Evolutionary conservation across 2,888 invertebrate genomes (phyloP), one percentile per base, ranked within the genome.

Genomic region (Exocentrus adspersus): DNA sequence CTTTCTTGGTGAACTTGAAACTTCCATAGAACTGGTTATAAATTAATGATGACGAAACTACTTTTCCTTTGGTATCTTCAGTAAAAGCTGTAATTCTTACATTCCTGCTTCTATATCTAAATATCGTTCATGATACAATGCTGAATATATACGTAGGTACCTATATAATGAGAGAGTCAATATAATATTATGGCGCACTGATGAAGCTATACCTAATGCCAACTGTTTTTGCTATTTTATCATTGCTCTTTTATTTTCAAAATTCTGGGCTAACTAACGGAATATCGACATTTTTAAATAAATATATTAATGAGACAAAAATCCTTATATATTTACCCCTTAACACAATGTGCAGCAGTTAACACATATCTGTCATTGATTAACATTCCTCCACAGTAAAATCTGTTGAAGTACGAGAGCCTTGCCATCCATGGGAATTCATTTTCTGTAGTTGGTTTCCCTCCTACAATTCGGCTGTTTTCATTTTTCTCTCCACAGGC

Each of bases 391-490:
- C 94, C 95, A 77, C 95, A 95, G 82, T 95, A 95, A 84, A 95
- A 95, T 75, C 92, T 87, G 81, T 93, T 93, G 83, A 94, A 91
- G 83, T 95, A 95, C 2, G 92, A 91, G 51, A 95, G 85, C 57
- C 92, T 87, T 12, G 90, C 94, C 89, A 95, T 92, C 95, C 95
- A 95, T 3, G 95, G 95, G 80, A 92, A 94, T 81, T 94, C 93
- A 78, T 93, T 92, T 73, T 88, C 84, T 32, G 87, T 87, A 0
- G 94, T 89, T 14, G 90, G 89, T 57, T 87, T 87, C 1, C 95
- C 95, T 1, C 93, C 94, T 0, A 95, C 92, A 70, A 95, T 93
- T 64, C 94, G 87, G 54, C 90, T 88, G 69, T 89, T 91, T 74
- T 94, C 92, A 78, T 94, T 93, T 75, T 92, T 86, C 78, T 92